Conservation (phyloP, 2,888 invertebrate species). For the Drosophila birchii region DNA sequence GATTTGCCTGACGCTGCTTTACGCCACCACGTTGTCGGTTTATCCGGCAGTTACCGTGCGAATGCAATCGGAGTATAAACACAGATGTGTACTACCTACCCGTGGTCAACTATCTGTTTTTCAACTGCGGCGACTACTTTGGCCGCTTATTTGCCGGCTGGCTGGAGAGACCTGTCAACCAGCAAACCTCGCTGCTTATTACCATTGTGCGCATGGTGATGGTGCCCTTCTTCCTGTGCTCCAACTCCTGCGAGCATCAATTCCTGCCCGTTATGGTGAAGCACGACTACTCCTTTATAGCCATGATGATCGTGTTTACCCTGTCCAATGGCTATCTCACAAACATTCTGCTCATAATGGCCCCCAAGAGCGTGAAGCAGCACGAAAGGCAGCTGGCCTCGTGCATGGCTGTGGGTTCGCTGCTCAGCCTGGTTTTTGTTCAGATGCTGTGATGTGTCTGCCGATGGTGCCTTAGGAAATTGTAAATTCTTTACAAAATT, state of each 20-base stretch:
- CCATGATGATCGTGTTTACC: slow-evolving; percentile 91
- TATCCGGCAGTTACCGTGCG: slow-evolving; percentile 95
- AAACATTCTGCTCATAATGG: slow-evolving; percentile 93
- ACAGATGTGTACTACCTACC: slow-evolving; percentile 95
- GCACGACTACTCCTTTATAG: slow-evolving; percentile 91
- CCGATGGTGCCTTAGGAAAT: slow-evolving; percentile 60
- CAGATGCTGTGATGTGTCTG: slow-evolving; percentile 85
- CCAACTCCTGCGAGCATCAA: slow-evolving; percentile 93
- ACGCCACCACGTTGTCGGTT: slow-evolving; percentile 92
- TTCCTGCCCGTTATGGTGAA: slow-evolving; percentile 91
- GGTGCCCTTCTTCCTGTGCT: slow-evolving; percentile 93
- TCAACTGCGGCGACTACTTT: slow-evolving; percentile 94
- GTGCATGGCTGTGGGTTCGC: slow-evolving; percentile 92
- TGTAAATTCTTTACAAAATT: slow-evolving; percentile 31
- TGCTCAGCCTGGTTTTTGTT: slow-evolving; percentile 90
- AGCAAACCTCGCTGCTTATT: slow-evolving; percentile 88
- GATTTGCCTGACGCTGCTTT: slow-evolving; percentile 90
- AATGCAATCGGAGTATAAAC: slow-evolving; percentile 90
- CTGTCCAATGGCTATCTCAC: slow-evolving; percentile 96
- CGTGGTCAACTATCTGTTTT: slow-evolving; percentile 95
- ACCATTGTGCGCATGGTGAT: slow-evolving; percentile 89
- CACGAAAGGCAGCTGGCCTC: slow-evolving; percentile 95
- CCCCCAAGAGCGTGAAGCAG: slow-evolving; percentile 92
- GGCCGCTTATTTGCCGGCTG: slow-evolving; percentile 93
- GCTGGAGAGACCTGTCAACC: slow-evolving; percentile 86